Conservation (phyloP, 2,113 vertebrate species). For the Echinops telfairi region DNA sequence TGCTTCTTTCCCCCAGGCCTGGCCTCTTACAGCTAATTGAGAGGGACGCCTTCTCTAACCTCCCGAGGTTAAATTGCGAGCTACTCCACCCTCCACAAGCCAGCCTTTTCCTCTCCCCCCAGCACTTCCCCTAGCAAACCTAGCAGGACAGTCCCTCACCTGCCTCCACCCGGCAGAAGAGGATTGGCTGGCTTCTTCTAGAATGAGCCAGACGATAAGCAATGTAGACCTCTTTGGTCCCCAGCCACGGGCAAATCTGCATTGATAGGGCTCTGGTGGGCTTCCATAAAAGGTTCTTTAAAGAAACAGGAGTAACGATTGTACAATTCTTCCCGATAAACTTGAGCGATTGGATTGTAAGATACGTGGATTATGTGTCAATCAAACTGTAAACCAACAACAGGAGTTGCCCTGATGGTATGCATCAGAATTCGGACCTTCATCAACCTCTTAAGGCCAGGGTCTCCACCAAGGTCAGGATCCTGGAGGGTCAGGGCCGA, state of each 20-base stretch:
- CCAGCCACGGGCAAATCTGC: neutral
- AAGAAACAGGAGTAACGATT: too few relatives aligned
- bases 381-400: too few relatives aligned
- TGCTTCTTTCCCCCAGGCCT: neutral
- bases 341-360: too few relatives aligned
- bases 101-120: neutral
- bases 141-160: neutral
- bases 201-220: neutral
- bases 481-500: too few relatives aligned
- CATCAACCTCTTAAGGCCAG: too few relatives aligned
- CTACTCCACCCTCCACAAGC: neutral
- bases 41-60: neutral
- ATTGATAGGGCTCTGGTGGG: too few relatives aligned
- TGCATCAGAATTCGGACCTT: too few relatives aligned
- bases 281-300: too few relatives aligned
- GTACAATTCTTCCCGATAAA: too few relatives aligned
- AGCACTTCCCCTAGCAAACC: neutral
- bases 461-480: too few relatives aligned
- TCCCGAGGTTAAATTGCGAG: neutral
- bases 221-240: accelerated
- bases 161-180: neutral
- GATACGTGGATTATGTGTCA: too few relatives aligned
- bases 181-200: neutral
- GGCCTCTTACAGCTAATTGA: neutral
- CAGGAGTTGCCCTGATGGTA: too few relatives aligned